Evolutionary conservation across 2,888 invertebrate genomes (phyloP).

Genomic region (Rotaria sp.): DNA sequence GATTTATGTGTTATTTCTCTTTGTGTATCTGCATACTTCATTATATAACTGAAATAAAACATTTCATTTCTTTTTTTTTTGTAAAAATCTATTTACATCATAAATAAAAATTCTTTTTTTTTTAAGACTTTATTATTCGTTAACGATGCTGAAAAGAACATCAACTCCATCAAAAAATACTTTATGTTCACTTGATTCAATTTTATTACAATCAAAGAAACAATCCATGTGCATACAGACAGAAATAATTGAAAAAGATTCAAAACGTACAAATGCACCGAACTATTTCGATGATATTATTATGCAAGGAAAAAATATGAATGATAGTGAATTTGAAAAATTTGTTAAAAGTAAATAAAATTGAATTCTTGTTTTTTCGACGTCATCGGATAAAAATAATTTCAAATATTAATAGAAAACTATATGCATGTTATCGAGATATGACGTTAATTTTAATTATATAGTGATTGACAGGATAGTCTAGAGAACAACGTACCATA

Average conservation of each 20-base stretch:
- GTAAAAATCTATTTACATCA: neutral
- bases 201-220: neutral
- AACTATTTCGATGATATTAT: neutral
- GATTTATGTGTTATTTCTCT: neutral
- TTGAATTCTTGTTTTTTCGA: too few relatives aligned
- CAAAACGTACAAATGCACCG: neutral
- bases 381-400: too few relatives aligned
- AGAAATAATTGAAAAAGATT: neutral
- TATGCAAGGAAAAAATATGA: neutral
- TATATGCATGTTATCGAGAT: too few relatives aligned
- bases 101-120: neutral
- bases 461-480: too few relatives aligned
- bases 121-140: neutral
- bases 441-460: too few relatives aligned
- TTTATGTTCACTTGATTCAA: neutral
- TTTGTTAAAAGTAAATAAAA: neutral
- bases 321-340: neutral
- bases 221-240: neutral
- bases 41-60: neutral
- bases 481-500: too few relatives aligned
- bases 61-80: neutral
- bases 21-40: neutral
- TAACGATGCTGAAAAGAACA: neutral
- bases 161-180: neutral
- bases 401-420: too few relatives aligned